These are phyloP conservation scores for Phoeniculus purpureus DNA, from an alignment of 2,797 vertebrate genomes.

Conservation along the genomic window DNA sequence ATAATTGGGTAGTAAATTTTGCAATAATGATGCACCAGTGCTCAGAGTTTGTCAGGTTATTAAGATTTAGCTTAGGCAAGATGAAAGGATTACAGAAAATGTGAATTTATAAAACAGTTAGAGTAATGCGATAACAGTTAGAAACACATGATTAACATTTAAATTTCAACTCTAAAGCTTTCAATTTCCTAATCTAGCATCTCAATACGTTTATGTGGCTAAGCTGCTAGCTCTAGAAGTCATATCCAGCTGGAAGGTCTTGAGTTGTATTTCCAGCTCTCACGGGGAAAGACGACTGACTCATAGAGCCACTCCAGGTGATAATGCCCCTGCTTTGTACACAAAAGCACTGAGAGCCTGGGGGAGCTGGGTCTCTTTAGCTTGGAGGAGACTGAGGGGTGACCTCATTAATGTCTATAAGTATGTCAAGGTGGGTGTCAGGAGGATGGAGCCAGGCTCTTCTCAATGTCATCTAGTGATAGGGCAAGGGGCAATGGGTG, in stretches of 20 bases:
- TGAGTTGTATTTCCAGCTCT: neutral
- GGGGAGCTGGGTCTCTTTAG: too few relatives aligned
- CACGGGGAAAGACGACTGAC: neutral
- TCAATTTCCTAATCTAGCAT: neutral
- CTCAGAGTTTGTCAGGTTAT: neutral
- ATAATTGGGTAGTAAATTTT: neutral
- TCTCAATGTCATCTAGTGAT: too few relatives aligned
- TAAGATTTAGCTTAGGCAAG: neutral
- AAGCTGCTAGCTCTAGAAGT: neutral
- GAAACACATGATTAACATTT: neutral
- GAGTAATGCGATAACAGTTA: rapidly evolving
- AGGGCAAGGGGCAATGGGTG: too few relatives aligned
- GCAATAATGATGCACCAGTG: neutral
- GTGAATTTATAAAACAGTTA: neutral
- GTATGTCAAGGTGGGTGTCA: too few relatives aligned
- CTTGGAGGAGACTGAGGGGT: too few relatives aligned
- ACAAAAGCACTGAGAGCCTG: neutral
- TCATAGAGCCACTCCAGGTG: neutral
- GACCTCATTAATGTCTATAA: too few relatives aligned
- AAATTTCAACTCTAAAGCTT: neutral
- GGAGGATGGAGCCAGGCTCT: too few relatives aligned
- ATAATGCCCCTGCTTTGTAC: neutral
- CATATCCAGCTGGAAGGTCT: neutral
- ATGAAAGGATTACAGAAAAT: neutral
- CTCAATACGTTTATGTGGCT: neutral